Conservation (phyloP, 2,888 invertebrate species). For the Tachina lurida region DNA sequence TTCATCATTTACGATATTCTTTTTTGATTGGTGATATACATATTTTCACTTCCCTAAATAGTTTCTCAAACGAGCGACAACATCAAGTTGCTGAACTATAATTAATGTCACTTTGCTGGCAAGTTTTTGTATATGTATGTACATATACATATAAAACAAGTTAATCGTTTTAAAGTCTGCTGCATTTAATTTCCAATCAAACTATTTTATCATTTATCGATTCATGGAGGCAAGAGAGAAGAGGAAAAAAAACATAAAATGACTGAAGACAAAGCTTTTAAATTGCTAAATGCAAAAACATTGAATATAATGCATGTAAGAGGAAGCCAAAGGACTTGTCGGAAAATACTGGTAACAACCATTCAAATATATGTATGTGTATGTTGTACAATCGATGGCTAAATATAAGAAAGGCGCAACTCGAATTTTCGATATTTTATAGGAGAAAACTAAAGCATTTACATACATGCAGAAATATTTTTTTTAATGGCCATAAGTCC, state of each 20-base stretch:
- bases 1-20: constrained; percentile 25
- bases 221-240: constrained; percentile 14
- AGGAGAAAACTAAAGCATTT: too few relatives aligned
- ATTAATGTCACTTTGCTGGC: constrained; percentile 57
- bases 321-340: not conserved
- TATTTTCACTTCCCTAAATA: not conserved
- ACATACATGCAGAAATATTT: too few relatives aligned
- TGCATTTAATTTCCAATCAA: constrained; percentile 69
- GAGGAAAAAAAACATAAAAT: not conserved
- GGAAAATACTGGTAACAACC: not conserved
- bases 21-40: not conserved
- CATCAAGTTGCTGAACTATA: constrained; percentile 52
- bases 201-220: constrained; percentile 63
- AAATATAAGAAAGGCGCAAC: too few relatives aligned
- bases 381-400: too few relatives aligned
- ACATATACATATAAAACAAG: constrained; percentile 30
- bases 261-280: not conserved
- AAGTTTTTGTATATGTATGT: constrained; percentile 8
- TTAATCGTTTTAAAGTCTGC: constrained; percentile 66
- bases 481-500: too few relatives aligned
- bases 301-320: not conserved
- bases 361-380: constrained; percentile 33
- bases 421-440: too few relatives aligned
- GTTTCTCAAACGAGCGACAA: constrained; percentile 26
- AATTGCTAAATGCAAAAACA: constrained; percentile 7